phyloP scores from a whole-genome alignment of 2,113 vertebrate genomes.

The Siphamia tubifer region DNA sequence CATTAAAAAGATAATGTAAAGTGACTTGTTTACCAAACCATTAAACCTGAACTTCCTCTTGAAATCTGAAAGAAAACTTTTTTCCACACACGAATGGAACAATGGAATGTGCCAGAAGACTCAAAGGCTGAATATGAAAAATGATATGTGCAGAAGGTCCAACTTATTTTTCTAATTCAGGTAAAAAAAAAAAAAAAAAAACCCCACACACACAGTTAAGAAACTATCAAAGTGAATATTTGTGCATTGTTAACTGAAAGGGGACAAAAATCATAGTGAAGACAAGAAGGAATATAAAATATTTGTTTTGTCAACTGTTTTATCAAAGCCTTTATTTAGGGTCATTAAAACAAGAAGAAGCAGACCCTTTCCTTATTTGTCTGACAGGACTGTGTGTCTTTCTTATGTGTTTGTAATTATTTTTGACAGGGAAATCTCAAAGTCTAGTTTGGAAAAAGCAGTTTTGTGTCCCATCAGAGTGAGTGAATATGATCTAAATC shows the following conservation, averaged over 20 bases:
- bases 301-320: slow-evolving; percentile 26
- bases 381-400: slow-evolving; percentile 12
- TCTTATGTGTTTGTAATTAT: slow-evolving; percentile 42
- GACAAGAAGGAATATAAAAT: neutral
- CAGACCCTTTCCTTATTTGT: slow-evolving; percentile 40
- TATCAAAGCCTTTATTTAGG: slow-evolving; percentile 9
- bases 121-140: neutral
- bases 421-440: slow-evolving; percentile 47
- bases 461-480: slow-evolving; percentile 49
- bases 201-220: slow-evolving; percentile 14
- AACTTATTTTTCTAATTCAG: neutral
- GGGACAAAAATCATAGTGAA: slow-evolving; percentile 5
- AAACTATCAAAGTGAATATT: neutral
- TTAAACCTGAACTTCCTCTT: neutral
- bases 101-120: neutral
- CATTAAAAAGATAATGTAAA: neutral
- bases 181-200: neutral
- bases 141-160: neutral
- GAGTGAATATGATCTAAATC: slow-evolving; percentile 43
- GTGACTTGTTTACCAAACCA: neutral
- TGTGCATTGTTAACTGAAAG: neutral
- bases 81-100: slow-evolving; percentile 21
- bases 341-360: slow-evolving; percentile 38
- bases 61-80: slow-evolving; percentile 27
- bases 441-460: slow-evolving; percentile 51